A percentile compares a stretch with the other conserved stretches of the same genome.
phyloP scores from a whole-genome alignment of 1,140 invertebrate species.

The Cepaea nemoralis region DNA sequence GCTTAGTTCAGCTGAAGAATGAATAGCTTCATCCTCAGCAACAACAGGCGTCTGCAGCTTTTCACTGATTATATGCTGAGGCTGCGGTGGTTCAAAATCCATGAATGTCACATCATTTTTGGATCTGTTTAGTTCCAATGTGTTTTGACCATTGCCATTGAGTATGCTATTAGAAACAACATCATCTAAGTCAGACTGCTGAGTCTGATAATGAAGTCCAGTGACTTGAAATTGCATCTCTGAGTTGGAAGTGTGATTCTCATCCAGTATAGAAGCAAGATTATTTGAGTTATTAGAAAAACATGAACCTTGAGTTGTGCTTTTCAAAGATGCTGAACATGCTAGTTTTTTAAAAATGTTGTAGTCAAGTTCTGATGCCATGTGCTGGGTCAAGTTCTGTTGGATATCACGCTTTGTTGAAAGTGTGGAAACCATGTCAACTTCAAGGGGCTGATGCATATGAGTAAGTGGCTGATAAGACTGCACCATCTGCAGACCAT shows the following conservation, averaged over 20 bases:
- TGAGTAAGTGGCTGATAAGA: constrained; percentile 2
- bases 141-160: background rate
- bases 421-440: background rate
- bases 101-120: background rate
- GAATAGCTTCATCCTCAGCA: background rate
- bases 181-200: constrained; percentile 10
- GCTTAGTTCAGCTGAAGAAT: background rate
- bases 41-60: background rate
- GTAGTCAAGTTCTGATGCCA: constrained; percentile 3
- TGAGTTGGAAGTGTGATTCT: background rate
- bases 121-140: constrained; percentile 5
- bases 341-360: constrained; percentile 21
- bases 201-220: constrained; percentile 16
- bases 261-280: constrained; percentile 7
- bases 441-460: background rate
- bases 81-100: background rate
- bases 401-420: background rate
- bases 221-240: background rate
- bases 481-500: constrained; percentile 17
- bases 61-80: background rate
- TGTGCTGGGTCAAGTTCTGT: background rate
- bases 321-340: constrained; percentile 10
- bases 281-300: background rate
- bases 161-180: background rate
- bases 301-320: background rate